Evolutionary conservation across 2,888 invertebrate species (phyloP).

Genomic region (Seira sanloemensis): DNA sequence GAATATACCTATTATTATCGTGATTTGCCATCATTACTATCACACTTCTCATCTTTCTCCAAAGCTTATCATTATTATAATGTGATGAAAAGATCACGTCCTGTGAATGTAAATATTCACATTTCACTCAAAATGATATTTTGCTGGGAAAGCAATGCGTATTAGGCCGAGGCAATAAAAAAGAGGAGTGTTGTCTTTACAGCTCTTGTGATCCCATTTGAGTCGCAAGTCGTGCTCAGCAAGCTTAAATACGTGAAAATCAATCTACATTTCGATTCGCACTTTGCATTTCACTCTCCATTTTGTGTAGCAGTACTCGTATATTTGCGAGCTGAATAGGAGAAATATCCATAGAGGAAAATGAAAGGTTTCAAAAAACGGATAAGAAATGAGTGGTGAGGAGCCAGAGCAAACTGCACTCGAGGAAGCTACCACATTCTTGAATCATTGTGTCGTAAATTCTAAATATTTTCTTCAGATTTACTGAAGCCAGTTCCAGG

Average conservation of each 20-base stretch:
- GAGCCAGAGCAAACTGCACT: background rate
- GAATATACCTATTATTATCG: conserved; percentile 21
- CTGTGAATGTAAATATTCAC: conserved; percentile 35
- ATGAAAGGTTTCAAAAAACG: background rate
- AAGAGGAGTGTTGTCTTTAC: conserved; percentile 4
- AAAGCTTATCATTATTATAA: conserved; percentile 1
- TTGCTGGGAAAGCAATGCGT: background rate
- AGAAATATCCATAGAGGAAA: background rate
- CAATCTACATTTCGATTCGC: too few relatives aligned
- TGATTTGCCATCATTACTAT: background rate
- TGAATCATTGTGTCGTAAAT: too few relatives aligned
- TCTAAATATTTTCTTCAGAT: background rate
- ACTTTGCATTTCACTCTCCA: too few relatives aligned
- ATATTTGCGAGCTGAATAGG: background rate
- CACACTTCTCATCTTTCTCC: background rate
- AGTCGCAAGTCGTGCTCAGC: background rate
- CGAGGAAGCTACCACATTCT: too few relatives aligned
- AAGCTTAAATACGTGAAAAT: background rate
- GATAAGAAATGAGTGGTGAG: background rate
- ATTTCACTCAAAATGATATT: conserved; percentile 7
- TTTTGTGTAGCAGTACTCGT: too few relatives aligned
- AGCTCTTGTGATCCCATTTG: background rate
- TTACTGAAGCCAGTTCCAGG: background rate
- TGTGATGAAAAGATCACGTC: conserved; percentile 22
- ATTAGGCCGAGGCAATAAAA: background rate